Evolutionary conservation across 2,113 vertebrate species (phyloP).

Genomic region (Malurus alboscapulatus): DNA sequence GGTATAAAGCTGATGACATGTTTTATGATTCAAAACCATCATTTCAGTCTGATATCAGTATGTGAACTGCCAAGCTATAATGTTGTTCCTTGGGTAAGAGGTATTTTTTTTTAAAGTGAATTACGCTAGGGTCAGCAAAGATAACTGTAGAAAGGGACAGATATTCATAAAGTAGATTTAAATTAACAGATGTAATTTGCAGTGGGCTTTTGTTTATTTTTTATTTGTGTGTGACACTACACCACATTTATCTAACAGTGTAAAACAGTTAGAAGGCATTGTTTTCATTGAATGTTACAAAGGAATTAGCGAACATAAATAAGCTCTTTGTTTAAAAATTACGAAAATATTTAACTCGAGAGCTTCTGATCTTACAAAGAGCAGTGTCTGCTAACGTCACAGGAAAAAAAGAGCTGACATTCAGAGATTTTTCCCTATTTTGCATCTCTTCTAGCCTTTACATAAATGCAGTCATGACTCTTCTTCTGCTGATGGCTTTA

Average conservation of each 20-base stretch:
- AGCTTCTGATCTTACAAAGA: slow-evolving; percentile 56
- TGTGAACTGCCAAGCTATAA: slow-evolving; percentile 84
- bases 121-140: slow-evolving; percentile 76
- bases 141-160: slow-evolving; percentile 74
- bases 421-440: slow-evolving; percentile 22
- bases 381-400: slow-evolving; percentile 9
- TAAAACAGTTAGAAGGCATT: slow-evolving; percentile 22
- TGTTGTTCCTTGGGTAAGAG: slow-evolving; percentile 78
- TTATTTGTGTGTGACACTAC: background rate
- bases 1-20: slow-evolving; percentile 88
- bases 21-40: slow-evolving; percentile 89
- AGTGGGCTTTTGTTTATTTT: background rate
- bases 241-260: background rate
- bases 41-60: slow-evolving; percentile 88
- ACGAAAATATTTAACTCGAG: slow-evolving; percentile 39
- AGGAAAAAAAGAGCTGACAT: slow-evolving; percentile 3
- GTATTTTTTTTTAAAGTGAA: slow-evolving; percentile 76
- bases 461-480: background rate
- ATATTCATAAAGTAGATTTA: slow-evolving; percentile 54
- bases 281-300: slow-evolving; percentile 21
- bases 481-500: background rate
- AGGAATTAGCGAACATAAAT: slow-evolving; percentile 40
- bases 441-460: slow-evolving; percentile 7
- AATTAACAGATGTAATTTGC: slow-evolving; percentile 20
- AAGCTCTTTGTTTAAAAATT: slow-evolving; percentile 44